Conservation (phyloP, 1,140 invertebrate genomes). For the Dendroctonus valens region DNA sequence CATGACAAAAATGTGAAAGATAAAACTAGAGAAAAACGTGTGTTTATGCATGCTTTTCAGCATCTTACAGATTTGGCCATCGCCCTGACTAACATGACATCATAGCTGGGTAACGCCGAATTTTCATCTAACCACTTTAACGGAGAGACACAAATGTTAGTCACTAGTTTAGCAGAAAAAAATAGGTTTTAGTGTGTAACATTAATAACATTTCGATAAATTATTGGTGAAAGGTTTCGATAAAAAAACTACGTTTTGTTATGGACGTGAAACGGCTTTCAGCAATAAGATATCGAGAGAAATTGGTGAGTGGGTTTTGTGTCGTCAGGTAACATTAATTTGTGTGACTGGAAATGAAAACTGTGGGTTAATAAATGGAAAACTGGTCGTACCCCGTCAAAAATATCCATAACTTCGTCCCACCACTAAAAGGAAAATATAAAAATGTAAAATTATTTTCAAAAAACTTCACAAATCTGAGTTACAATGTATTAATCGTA, state of each 20-base stretch:
- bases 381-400: constrained; percentile 73
- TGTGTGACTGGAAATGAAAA: constrained; percentile 1
- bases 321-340: neutral
- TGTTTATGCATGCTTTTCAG: constrained; percentile 11
- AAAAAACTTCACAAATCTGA: no score
- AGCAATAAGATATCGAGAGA: neutral
- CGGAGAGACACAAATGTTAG: constrained; percentile 37
- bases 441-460: no score
- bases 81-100: constrained; percentile 62
- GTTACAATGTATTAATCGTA: no score
- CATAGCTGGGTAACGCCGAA: constrained; percentile 62
- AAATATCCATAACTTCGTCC: constrained; percentile 91
- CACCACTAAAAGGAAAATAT: constrained; percentile 82
- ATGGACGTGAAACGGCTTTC: neutral
- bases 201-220: neutral
- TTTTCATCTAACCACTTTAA: constrained; percentile 66
- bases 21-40: neutral
- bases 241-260: neutral
- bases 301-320: neutral
- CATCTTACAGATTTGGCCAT: constrained; percentile 62
- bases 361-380: constrained; percentile 17
- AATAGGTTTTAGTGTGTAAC: constrained; percentile 9
- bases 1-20: no score
- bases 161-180: constrained; percentile 31
- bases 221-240: constrained; percentile 1